Conservation (phyloP, 2,888 invertebrate species). For the Drosophila peninsularis region DNA sequence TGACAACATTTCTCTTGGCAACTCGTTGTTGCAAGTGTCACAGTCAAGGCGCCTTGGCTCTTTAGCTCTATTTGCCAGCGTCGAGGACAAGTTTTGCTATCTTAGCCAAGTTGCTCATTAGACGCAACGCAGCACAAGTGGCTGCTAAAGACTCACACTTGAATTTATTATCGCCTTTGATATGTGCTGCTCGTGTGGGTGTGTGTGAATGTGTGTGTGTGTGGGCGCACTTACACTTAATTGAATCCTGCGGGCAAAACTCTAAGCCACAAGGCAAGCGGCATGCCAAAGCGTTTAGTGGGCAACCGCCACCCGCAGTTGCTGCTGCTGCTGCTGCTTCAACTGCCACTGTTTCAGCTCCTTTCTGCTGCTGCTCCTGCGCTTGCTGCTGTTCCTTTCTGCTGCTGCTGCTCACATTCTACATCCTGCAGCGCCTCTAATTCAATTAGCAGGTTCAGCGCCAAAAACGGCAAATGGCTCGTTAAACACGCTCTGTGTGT, state of each 20-base stretch:
- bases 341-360: background rate
- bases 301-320: conserved; percentile 46
- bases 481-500: conserved; percentile 72
- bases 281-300: conserved; percentile 75
- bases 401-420: conserved; percentile 39
- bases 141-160: conserved; percentile 36
- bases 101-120: conserved; percentile 53
- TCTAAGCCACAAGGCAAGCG: conserved; percentile 63
- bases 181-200: conserved; percentile 21
- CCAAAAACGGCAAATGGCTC: conserved; percentile 81
- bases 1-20: conserved; percentile 21
- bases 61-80: conserved; percentile 12
- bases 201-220: conserved; percentile 12
- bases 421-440: conserved; percentile 68
- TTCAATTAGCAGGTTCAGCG: conserved; percentile 81
- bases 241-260: conserved; percentile 77
- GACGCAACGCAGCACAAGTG: conserved; percentile 14
- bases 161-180: conserved; percentile 52
- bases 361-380: conserved; percentile 1
- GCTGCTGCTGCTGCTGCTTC: background rate
- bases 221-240: conserved; percentile 72
- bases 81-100: conserved; percentile 41
- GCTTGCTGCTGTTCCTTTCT: conserved; percentile 2
- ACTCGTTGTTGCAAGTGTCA: conserved; percentile 31
- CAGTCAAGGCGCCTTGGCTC: conserved; percentile 9